A percentile compares a stretch with the other conserved stretches of the same genome.
Conservation (phyloP, 1,140 invertebrate genomes). For the Drosophila pectinifera region DNA sequence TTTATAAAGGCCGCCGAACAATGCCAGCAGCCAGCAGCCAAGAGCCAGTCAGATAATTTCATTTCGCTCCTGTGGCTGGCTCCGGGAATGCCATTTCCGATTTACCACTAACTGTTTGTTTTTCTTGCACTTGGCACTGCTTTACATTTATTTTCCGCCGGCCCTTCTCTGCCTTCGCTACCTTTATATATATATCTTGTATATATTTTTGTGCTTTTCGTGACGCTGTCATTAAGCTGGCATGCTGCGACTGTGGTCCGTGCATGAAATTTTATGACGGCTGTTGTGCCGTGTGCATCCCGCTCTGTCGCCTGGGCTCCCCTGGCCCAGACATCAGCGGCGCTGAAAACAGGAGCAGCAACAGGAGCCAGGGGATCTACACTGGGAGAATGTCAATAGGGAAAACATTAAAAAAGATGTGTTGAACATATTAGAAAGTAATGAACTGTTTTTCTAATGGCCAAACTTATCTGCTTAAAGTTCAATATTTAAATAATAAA, state of each 20-base stretch:
- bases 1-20: slow-evolving; percentile 69
- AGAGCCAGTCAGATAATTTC: slow-evolving; percentile 63
- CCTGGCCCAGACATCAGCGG: slow-evolving; percentile 47
- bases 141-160: slow-evolving; percentile 33
- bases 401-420: too few species aligned
- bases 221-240: slow-evolving; percentile 58
- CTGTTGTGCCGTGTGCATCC: slow-evolving; percentile 28
- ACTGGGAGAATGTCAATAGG: not conserved
- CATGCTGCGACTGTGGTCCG: slow-evolving; percentile 57
- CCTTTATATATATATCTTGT: not conserved
- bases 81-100: slow-evolving; percentile 59
- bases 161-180: not conserved
- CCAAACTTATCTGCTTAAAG: too few species aligned
- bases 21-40: slow-evolving; percentile 52
- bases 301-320: not conserved
- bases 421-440: too few species aligned
- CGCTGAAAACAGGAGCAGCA: slow-evolving; percentile 43
- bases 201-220: slow-evolving; percentile 9
- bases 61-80: slow-evolving; percentile 31
- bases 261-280: slow-evolving; percentile 75
- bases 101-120: slow-evolving; percentile 67
- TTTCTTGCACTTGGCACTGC: slow-evolving; percentile 56
- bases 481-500: too few species aligned
- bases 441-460: too few species aligned
- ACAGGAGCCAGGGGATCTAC: slow-evolving; percentile 5